Percentiles rank a stretch among this genome's conserved stretches.
Evolutionary conservation across 2,113 vertebrate genomes (phyloP).

Genomic region (Gobius niger): DNA sequence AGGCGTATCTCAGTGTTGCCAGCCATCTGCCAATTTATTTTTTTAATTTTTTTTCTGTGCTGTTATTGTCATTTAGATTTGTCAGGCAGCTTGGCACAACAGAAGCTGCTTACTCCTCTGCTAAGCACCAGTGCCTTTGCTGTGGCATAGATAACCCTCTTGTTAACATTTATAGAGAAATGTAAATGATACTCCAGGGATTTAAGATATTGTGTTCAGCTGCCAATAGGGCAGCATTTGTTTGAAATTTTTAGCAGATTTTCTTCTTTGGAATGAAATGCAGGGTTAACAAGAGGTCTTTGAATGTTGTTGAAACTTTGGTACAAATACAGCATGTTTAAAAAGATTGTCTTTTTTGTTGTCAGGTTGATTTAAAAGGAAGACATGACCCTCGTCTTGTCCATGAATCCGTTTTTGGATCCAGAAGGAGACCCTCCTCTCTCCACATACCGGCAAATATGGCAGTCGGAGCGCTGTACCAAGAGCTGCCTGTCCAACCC

Average conservation of each 20-base stretch:
- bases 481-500: conserved; percentile 72
- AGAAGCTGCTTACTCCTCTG: conserved; percentile 49
- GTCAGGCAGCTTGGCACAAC: conserved; percentile 41
- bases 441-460: conserved; percentile 80
- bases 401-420: conserved; percentile 90
- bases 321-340: background rate
- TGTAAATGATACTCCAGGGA: conserved; percentile 20
- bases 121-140: conserved; percentile 25
- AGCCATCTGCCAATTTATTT: conserved; percentile 51
- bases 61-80: conserved; percentile 37
- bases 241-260: background rate
- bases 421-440: conserved; percentile 83
- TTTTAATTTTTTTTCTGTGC: conserved; percentile 7
- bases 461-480: conserved; percentile 78
- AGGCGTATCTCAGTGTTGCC: conserved; percentile 33
- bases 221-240: background rate
- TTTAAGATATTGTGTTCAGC: conserved; percentile 1
- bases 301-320: no score
- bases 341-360: background rate
- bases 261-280: background rate
- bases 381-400: conserved; percentile 94
- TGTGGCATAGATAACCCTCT: conserved; percentile 47
- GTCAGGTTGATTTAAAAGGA: conserved; percentile 72
- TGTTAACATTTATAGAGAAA: conserved; percentile 42
- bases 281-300: no score